phyloP scores from a whole-genome alignment of 1,140 invertebrate genomes.

The Chionoecetes opilio region DNA sequence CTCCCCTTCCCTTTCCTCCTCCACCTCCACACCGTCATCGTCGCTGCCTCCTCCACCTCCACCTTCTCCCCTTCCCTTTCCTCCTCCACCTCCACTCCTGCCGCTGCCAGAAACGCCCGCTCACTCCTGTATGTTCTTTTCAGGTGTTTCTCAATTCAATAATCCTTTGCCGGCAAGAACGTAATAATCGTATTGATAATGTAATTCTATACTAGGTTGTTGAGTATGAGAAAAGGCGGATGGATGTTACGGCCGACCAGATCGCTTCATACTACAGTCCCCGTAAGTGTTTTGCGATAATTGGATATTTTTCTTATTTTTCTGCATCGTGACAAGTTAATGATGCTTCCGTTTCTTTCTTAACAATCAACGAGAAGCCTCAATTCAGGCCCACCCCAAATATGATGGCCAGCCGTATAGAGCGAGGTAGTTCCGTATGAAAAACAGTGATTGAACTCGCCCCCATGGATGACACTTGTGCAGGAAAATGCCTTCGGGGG shows the following conservation, averaged over 20 bases:
- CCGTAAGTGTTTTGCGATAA: slow-evolving; percentile 20
- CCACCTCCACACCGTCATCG: neutral
- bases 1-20: neutral
- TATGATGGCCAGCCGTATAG: slow-evolving; percentile 3
- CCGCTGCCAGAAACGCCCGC: neutral
- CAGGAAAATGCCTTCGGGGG: neutral
- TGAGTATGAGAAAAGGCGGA: slow-evolving; percentile 27
- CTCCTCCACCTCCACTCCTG: neutral
- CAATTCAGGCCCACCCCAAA: neutral
- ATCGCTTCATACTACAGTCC: slow-evolving; percentile 27
- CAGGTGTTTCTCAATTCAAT: slow-evolving; percentile 29
- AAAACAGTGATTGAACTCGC: slow-evolving; percentile 16
- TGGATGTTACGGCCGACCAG: slow-evolving; percentile 2
- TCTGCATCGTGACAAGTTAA: slow-evolving; percentile 29
- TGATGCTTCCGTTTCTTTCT: neutral
- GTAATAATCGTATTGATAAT: slow-evolving; percentile 31
- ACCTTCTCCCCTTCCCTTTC: neutral
- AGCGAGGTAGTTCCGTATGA: neutral
- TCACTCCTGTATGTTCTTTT: neutral
- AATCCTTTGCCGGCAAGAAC: slow-evolving; percentile 27
- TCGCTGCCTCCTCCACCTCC: neutral
- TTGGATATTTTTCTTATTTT: slow-evolving; percentile 31
- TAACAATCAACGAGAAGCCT: neutral
- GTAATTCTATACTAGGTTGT: neutral
- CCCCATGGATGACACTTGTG: neutral